Percentiles rank a stretch among this genome's conserved stretches.
These are phyloP conservation scores for Alectoris magna DNA, from an alignment of 2,797 vertebrate genomes.

Conservation along the genomic window DNA sequence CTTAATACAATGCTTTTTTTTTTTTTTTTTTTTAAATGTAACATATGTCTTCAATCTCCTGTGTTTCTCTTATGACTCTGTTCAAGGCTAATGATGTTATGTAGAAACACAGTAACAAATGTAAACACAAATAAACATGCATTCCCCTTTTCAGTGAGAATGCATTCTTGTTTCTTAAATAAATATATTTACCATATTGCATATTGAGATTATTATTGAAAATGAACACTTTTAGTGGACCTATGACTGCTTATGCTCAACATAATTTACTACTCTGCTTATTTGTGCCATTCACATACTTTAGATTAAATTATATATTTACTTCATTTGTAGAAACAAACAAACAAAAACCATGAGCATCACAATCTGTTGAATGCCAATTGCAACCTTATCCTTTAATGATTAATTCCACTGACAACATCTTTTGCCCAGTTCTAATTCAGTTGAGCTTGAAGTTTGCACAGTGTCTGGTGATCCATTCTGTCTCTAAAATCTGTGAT, in stretches of 20 bases:
- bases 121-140: background rate
- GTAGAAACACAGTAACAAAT: background rate
- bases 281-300: background rate
- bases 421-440: background rate
- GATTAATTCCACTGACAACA: background rate
- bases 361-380: background rate
- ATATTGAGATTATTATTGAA: background rate
- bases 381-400: accelerated
- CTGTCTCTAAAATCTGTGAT: background rate
- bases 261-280: background rate
- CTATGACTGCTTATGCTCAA: background rate
- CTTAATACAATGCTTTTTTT: background rate
- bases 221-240: background rate
- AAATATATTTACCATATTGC: background rate
- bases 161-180: background rate
- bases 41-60: background rate
- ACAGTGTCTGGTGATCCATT: background rate
- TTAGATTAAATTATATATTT: background rate
- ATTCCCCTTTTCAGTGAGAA: background rate
- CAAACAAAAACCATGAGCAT: background rate
- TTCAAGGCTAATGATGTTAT: background rate
- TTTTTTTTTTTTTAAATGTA: background rate
- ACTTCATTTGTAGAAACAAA: background rate
- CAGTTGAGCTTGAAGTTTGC: background rate
- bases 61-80: background rate